These are phyloP conservation scores for Sceloporus tristichus DNA, from an alignment of 2,113 vertebrate species.

Conservation along the genomic window DNA sequence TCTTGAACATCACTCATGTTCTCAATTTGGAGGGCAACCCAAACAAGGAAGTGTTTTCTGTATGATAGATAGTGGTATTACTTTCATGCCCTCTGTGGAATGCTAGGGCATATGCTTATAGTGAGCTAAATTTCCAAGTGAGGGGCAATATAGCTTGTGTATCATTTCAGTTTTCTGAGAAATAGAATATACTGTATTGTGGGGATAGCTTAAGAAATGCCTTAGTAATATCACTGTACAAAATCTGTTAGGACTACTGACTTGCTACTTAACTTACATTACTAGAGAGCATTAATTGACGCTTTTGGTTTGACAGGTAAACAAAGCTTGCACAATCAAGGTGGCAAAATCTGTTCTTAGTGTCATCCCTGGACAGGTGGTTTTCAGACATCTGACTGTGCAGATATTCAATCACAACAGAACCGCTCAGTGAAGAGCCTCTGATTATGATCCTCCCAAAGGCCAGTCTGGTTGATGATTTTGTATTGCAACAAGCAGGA, in stretches of 20 bases:
- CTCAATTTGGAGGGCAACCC: not conserved
- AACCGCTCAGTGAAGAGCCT: not conserved
- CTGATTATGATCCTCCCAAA: not conserved
- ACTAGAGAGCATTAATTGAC: not conserved
- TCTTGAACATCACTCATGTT: not conserved
- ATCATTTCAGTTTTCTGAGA: not conserved
- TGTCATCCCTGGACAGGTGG: not conserved
- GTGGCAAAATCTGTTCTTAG: not conserved
- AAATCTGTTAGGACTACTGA: not conserved
- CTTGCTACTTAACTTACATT: not conserved
- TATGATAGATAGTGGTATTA: not conserved
- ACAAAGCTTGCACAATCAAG: not conserved
- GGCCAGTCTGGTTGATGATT: not conserved
- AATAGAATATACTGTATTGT: not conserved
- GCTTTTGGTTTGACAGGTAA: not conserved
- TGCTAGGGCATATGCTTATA: not conserved
- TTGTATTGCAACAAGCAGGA: not conserved
- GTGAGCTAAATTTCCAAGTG: not conserved
- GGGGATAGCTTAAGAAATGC: constrained; percentile 3
- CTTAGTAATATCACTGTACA: not conserved
- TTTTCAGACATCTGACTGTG: constrained; percentile 19
- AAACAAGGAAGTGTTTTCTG: not conserved
- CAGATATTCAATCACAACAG: not conserved
- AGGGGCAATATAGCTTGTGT: not conserved
- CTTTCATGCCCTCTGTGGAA: not conserved